phyloP scores from a whole-genome alignment of 2,888 invertebrate genomes.

The Sicus ferrugineus region DNA sequence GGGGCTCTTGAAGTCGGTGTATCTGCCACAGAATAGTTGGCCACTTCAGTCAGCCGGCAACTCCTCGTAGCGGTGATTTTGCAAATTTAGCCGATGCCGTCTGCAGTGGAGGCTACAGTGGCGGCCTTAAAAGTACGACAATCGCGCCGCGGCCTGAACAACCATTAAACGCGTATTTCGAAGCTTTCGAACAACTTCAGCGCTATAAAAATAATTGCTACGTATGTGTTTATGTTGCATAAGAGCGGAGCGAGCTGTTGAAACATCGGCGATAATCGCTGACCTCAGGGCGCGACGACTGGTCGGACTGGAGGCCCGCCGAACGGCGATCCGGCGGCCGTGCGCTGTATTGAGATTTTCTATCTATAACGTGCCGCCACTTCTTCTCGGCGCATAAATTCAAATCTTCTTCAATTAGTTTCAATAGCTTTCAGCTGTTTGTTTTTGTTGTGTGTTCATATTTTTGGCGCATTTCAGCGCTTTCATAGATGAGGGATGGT shows the following conservation, averaged over 20 bases:
- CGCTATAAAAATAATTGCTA: background rate
- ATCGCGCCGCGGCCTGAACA: background rate
- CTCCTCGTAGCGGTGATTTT: background rate
- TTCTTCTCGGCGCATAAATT: background rate
- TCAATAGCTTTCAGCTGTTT: background rate
- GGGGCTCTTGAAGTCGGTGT: background rate
- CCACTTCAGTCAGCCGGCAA: constrained; percentile 14
- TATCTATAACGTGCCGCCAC: background rate
- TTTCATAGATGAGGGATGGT: background rate
- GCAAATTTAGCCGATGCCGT: background rate
- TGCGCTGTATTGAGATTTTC: background rate
- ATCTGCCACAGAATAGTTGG: background rate
- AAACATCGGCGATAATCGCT: background rate
- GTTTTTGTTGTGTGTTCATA: background rate
- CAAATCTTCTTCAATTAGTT: background rate
- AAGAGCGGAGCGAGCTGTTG: background rate
- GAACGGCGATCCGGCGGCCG: background rate
- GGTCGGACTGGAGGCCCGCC: background rate
- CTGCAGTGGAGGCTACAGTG: constrained; percentile 3
- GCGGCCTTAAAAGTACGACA: background rate
- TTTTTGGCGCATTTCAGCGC: background rate
- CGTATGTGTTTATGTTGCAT: background rate
- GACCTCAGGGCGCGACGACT: background rate
- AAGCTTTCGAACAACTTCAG: background rate
- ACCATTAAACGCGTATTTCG: background rate